Evolutionary conservation across 37 sponge, comb jelly and placozoan genomes (phyloP).

Genomic region (Axinella damicornis): DNA sequence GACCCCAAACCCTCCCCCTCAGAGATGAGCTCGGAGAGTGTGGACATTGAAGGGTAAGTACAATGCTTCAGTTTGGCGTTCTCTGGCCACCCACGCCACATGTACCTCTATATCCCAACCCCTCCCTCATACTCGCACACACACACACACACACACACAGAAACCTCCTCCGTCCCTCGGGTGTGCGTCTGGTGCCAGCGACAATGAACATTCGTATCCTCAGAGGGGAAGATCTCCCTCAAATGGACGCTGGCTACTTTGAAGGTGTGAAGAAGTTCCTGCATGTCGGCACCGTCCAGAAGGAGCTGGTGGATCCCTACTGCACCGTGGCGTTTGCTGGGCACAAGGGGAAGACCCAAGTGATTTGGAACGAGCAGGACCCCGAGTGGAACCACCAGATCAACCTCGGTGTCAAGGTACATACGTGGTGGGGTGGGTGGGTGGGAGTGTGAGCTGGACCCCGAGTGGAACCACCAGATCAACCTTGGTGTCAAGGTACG

Average conservation of each 20-base stretch:
- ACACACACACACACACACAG: slow-evolving; percentile 20
- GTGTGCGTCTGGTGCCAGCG: slow-evolving; percentile 90
- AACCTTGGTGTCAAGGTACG: slow-evolving; percentile 9
- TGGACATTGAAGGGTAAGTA: slow-evolving; percentile 93
- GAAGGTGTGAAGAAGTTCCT: slow-evolving; percentile 85
- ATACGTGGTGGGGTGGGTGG: neutral
- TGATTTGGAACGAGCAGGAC: slow-evolving; percentile 74
- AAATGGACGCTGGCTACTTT: slow-evolving; percentile 81
- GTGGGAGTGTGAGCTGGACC: too few relatives aligned
- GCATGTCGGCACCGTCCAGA: slow-evolving; percentile 57
- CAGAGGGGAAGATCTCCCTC: slow-evolving; percentile 91
- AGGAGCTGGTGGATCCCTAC: slow-evolving; percentile 95
- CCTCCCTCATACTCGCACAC: too few relatives aligned
- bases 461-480: slow-evolving; percentile 76
- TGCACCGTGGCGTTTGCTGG: slow-evolving; percentile 91
- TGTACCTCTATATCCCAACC: neutral
- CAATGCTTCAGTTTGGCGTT: too few relatives aligned
- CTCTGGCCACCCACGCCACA: neutral
- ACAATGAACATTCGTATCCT: slow-evolving; percentile 75
- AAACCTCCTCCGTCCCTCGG: slow-evolving; percentile 95
- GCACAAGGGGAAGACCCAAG: slow-evolving; percentile 81
- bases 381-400: slow-evolving; percentile 94
- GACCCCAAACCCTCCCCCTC: slow-evolving; percentile 78
- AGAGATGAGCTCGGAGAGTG: slow-evolving; percentile 67
- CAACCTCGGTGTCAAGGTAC: slow-evolving; percentile 82